Percentiles rank a stretch among this genome's conserved stretches.
Evolutionary conservation across 2,888 invertebrate genomes (phyloP).

Genomic region (Eudemis profundana): DNA sequence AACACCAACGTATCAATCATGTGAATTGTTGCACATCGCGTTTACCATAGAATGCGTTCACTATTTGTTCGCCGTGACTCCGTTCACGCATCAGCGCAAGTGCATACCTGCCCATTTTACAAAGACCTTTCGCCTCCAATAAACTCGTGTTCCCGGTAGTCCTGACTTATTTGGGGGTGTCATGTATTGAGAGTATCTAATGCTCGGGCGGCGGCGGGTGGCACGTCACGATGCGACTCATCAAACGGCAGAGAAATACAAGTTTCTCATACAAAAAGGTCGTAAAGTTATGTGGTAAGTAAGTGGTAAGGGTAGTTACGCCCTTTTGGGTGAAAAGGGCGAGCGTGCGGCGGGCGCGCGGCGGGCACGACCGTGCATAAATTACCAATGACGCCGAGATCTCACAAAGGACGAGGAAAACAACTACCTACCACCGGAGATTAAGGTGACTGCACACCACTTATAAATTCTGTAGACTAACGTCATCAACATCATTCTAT

Average conservation of each 20-base stretch:
- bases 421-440: conserved; percentile 17
- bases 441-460: conserved; percentile 5
- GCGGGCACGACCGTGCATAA: conserved; percentile 38
- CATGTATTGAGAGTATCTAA: conserved; percentile 33
- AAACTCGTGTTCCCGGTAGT: not conserved
- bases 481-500: too few relatives aligned
- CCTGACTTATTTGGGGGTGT: conserved; percentile 11
- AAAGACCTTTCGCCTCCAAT: not conserved
- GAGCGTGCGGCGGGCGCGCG: not conserved
- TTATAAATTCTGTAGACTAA: too few relatives aligned
- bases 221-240: conserved; percentile 40
- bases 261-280: not conserved
- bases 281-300: not conserved
- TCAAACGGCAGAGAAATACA: not conserved
- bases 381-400: conserved; percentile 33
- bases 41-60: conserved; percentile 36
- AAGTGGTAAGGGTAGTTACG: not conserved
- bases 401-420: conserved; percentile 27
- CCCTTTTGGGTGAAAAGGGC: conserved; percentile 1
- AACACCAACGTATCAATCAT: conserved; percentile 35
- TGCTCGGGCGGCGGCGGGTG: conserved; percentile 36
- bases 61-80: conserved; percentile 41
- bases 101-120: conserved; percentile 16
- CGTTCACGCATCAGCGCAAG: conserved; percentile 36
- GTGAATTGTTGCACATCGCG: conserved; percentile 20